Evolutionary conservation across 2,888 invertebrate species (phyloP).

Genomic region (Carcina quercana): DNA sequence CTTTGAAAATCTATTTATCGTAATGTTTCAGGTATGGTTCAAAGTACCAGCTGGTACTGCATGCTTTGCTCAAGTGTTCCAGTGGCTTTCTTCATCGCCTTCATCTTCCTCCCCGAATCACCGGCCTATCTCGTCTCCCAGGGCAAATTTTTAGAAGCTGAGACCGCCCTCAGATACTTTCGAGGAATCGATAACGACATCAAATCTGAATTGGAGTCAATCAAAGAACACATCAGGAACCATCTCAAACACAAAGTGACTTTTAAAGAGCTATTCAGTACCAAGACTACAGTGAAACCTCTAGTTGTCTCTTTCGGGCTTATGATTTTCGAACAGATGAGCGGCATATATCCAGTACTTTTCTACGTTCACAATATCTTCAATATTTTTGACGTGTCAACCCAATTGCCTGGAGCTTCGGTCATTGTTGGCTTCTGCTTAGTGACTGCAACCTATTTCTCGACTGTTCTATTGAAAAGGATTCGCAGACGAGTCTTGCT

Average conservation of each 20-base stretch:
- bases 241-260: conserved; percentile 55
- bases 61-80: conserved; percentile 57
- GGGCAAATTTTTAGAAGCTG: conserved; percentile 72
- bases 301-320: conserved; percentile 71
- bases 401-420: conserved; percentile 53
- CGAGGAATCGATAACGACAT: conserved; percentile 75
- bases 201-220: conserved; percentile 67
- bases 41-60: conserved; percentile 51
- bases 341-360: conserved; percentile 76
- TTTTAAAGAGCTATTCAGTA: conserved; percentile 56
- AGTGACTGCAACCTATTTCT: conserved; percentile 72
- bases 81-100: conserved; percentile 58
- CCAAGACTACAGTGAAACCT: conserved; percentile 56
- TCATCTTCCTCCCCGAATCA: conserved; percentile 82
- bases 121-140: conserved; percentile 77
- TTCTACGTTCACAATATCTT: conserved; percentile 76
- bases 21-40: conserved; percentile 52
- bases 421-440: conserved; percentile 77
- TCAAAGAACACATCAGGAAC: conserved; percentile 62
- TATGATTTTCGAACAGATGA: conserved; percentile 79
- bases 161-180: conserved; percentile 75
- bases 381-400: conserved; percentile 49
- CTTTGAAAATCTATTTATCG: too few species aligned
- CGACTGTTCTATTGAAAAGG: conserved; percentile 74
- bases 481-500: conserved; percentile 77